These are phyloP conservation scores for Meta bourneti DNA, from an alignment of 2,888 invertebrate genomes.

Conservation along the genomic window DNA sequence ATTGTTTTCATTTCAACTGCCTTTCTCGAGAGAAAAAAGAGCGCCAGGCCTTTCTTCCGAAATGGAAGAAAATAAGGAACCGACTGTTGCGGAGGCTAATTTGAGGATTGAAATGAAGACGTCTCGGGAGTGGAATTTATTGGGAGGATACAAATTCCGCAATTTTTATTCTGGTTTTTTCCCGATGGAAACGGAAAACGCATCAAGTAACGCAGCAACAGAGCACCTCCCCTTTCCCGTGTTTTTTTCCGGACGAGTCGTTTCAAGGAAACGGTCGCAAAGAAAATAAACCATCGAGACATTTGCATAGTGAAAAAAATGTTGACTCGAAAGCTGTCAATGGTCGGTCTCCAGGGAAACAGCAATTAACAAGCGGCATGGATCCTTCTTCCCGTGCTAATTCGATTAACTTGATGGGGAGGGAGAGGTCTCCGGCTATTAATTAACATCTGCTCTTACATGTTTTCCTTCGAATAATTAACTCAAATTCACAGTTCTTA, in stretches of 20 bases:
- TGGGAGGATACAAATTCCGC: slow-evolving; percentile 58
- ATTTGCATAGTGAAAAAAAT: slow-evolving; percentile 74
- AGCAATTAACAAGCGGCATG: slow-evolving; percentile 67
- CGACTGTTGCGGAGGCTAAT: neutral
- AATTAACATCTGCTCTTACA: slow-evolving; percentile 75
- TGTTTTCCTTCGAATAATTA: slow-evolving; percentile 74
- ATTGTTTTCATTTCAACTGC: neutral
- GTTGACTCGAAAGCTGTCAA: slow-evolving; percentile 74
- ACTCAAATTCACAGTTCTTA: slow-evolving; percentile 43
- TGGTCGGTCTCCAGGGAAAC: slow-evolving; percentile 67
- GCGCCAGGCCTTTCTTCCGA: slow-evolving; percentile 15
- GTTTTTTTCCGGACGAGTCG: slow-evolving; percentile 8
- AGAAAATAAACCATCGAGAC: slow-evolving; percentile 67
- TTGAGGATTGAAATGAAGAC: slow-evolving; percentile 1
- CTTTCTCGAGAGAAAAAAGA: slow-evolving; percentile 6
- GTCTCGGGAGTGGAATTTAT: slow-evolving; percentile 5
- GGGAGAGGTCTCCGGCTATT: slow-evolving; percentile 58
- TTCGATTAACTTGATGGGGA: slow-evolving; percentile 61
- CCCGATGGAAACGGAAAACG: slow-evolving; percentile 29
- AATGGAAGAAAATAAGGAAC: neutral
- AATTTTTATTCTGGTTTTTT: slow-evolving; percentile 54
- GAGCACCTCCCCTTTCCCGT: slow-evolving; percentile 26
- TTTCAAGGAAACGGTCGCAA: slow-evolving; percentile 32
- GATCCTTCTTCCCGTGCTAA: slow-evolving; percentile 65
- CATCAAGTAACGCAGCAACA: slow-evolving; percentile 45